Base-by-base conservation (phyloP, 2,888 invertebrate genomes). In the Apamea epomidion region DNA sequence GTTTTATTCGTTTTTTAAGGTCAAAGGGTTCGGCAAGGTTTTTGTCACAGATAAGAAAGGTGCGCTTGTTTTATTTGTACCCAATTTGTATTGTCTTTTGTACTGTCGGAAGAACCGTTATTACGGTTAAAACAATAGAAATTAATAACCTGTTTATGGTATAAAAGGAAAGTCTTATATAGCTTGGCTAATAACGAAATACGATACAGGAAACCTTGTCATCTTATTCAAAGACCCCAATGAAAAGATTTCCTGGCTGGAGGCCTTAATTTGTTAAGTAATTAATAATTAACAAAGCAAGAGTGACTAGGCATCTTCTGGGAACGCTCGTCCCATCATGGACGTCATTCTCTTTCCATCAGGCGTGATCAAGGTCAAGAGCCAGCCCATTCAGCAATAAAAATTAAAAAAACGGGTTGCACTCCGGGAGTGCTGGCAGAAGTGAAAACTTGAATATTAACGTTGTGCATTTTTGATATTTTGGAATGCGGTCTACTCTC, bases 1-100 rank as follows among this genome's bases (percentile, higher is more conserved):
- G 60, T 78, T 78, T 82, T 76, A 72, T 79, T 70, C 29, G 77
- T 62, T 80, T 64, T 76, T 67, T 76, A 74, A 64, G 67, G 77
- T 64, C 37, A 73, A 58, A 78, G 64, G 74, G 32, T n/a, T 18
- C 16, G 14, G 25, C 16, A 16, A n/a, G 45, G 2, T 58, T 74
- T 69, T 69, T 37, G 5, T 45, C 0, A 8, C 2, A 48, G 18
- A 60, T 60, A n/a, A n/a, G 8, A 58, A 69, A 58, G 5, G 32
- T 16, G 18, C 25, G 37, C 75, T 75, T 69, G 68, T 74, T 69
- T 69, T 69, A 16, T 74, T 69, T 74, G 14, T 37, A 51, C n/a
- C 60, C 29, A 45, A 60, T 80, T 73, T 60, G 1, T 42, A 51
- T 60, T 62, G 32, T 45, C 12, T 37, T 37, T 76, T 18, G n/a